A percentile compares a stretch with the other conserved stretches of the same genome.
phyloP scores from a whole-genome alignment of 2,888 invertebrate genomes.

The Sesia apiformis region DNA sequence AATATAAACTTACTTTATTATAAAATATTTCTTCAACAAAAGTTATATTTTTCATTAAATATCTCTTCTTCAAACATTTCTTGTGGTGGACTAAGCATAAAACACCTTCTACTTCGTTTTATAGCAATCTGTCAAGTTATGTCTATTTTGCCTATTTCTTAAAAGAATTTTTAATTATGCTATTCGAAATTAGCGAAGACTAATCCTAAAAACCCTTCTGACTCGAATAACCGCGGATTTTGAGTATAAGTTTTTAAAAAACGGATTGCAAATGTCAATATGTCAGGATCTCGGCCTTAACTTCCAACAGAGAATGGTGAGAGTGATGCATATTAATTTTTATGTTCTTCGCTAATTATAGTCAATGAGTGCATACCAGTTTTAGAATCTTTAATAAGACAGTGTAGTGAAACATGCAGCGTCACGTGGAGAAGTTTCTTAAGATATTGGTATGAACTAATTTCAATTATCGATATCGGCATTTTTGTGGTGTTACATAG shows the following conservation, averaged over 20 bases:
- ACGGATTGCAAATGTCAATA: slow-evolving; percentile 74
- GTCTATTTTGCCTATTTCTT: slow-evolving; percentile 3
- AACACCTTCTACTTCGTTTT: too few species aligned
- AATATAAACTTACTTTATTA: too few species aligned
- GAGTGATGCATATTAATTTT: slow-evolving; percentile 31
- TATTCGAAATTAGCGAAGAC: slow-evolving; percentile 30
- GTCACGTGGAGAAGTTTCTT: not conserved
- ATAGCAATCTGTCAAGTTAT: too few species aligned
- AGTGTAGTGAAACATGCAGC: not conserved
- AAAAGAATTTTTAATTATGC: slow-evolving; percentile 46
- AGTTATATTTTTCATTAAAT: too few species aligned
- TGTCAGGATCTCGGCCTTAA: slow-evolving; percentile 75
- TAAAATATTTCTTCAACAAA: too few species aligned
- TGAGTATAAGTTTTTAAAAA: slow-evolving; percentile 42
- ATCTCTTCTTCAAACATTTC: too few species aligned
- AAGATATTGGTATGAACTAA: not conserved
- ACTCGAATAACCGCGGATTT: slow-evolving; percentile 34
- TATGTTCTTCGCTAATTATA: slow-evolving; percentile 21
- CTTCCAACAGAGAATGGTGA: slow-evolving; percentile 74
- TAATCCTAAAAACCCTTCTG: slow-evolving; percentile 27
- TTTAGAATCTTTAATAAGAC: not conserved
- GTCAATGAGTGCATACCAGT: slow-evolving; percentile 4
- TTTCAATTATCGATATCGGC: not conserved
- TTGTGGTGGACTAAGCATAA: too few species aligned
- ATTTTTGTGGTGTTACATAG: not conserved